Base-by-base conservation (phyloP, 2,113 vertebrate species). In the Myiagra hebetior region DNA sequence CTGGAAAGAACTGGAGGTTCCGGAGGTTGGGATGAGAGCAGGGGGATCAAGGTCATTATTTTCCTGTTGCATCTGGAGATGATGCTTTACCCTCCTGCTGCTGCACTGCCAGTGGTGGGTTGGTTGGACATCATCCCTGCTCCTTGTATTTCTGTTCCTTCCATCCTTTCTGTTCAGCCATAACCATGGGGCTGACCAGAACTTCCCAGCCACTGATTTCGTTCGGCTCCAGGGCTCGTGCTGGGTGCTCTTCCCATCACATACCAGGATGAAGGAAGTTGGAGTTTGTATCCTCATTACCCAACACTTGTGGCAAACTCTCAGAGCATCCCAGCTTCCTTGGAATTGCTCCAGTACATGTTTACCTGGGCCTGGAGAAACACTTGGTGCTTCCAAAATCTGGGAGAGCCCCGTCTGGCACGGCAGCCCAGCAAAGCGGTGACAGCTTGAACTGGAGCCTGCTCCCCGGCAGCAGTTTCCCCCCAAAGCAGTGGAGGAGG, bases 191-290 rank as follows among this genome's bases (percentile, higher is more conserved):
- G 63, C 67, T 74, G 64, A 39, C 19, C 4, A 56, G n/a, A 28
- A 30, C 42, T 46, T 78, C 57, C 33, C 82, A 81, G 49, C 11
- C 35, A 17, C 3, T 7, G 26, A 56, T 52, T 53, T 50, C 44
- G 55, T 77, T 33, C 3, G 2, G 35, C 63, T 55, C 47, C 1
- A 0, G 5, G 44, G 24, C 64, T 87, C 6, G 0, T 24, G 49
- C 62, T 47, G 10, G 17, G 4, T 33, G 46, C 30, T 60, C 82
- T 20, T 69, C 10, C 50, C 33, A 1, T 33, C 59, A 9, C 8
- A 27, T 2, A 17, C 33, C 49, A 37, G 24, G 22, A 30, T 9
- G 27, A 89, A 10, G 5, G 4, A 81, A 23, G 6, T 7, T 52
- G 56, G 33, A 3, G 16, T 52, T 74, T 15, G 2, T 46, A 19